Base-by-base conservation (phyloP, 1,140 invertebrate genomes). In the Aphis craccivora region DNA sequence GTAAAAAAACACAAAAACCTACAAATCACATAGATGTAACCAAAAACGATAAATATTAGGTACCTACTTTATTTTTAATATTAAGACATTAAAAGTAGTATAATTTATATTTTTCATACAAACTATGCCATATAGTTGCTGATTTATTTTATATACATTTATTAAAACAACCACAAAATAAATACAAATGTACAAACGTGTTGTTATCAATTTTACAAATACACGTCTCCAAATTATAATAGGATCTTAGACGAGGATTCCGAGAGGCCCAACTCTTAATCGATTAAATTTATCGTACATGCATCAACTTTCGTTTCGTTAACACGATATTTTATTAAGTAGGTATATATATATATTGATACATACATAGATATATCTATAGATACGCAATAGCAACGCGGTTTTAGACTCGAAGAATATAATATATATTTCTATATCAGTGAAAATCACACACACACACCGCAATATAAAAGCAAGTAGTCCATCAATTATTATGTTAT, bases 231-330 rank as follows among this genome's bases (percentile, higher is more conserved):
- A 76, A 76, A 76, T n/a, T 30, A 60, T n/a, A 76, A n/a, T 76
- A 76, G 30, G 18, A 76, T 88, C 45, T 88, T n/a, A 35, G 60
- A 76, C 14, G n/a, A 89, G 22, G 87, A 53, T 23, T 53, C 48
- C 20, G 45, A 7, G 45, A 48, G 45, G 30, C 30, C 45, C 30
- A 88, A 88, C 86, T 88, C 86, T 51, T 51, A 88, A 88, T 88
- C 86, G 86, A 88, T 51, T 88, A 48, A 87, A 45, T 45, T 48
- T 45, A 87, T 84, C 11, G 30, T n/a, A 87, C n/a, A 86, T 14
- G 76, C 30, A 45, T 48, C 30, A 45, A 88, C 86, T 88, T 88
- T 88, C 86, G 86, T 48, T 48, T 88, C 45, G 86, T 88, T 87
- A 20, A 48, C 9, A 43, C 40, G 18, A 76, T 76, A 76, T 76